Percentiles rank a stretch among this genome's conserved stretches.
These are phyloP conservation scores for Bacillus rossius DNA, from an alignment of 1,140 invertebrate species.

Conservation along the genomic window DNA sequence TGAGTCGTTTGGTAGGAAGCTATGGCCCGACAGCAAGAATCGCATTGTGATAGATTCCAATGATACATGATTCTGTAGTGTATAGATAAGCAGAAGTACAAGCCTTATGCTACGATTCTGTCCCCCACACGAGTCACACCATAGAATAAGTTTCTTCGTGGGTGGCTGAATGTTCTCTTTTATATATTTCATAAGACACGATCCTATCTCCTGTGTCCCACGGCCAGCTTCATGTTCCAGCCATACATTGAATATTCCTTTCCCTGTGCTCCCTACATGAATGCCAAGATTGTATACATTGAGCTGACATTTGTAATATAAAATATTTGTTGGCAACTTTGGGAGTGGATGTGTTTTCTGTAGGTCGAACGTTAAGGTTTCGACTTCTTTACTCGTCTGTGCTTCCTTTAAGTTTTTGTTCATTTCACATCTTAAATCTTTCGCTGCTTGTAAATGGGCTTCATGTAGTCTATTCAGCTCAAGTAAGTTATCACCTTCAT, in stretches of 20 bases:
- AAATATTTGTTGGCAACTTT: conserved; percentile 12
- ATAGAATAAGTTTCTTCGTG: conserved; percentile 33
- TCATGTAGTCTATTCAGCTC: too few relatives aligned
- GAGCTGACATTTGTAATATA: conserved; percentile 34
- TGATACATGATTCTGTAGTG: too few relatives aligned
- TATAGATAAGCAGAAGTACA: too few relatives aligned
- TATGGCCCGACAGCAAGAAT: too few relatives aligned
- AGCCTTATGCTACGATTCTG: too few relatives aligned
- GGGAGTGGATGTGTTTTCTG: too few relatives aligned
- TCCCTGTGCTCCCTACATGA: conserved; percentile 20
- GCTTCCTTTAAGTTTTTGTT: too few relatives aligned
- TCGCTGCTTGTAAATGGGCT: too few relatives aligned
- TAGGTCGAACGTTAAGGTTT: conserved; percentile 29
- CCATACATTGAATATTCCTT: conserved; percentile 31
- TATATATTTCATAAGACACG: conserved; percentile 32
- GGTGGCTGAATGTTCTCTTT: conserved; percentile 18
- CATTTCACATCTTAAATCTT: too few relatives aligned
- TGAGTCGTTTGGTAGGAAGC: too few relatives aligned
- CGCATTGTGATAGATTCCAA: too few relatives aligned
- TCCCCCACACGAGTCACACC: conserved; percentile 37
- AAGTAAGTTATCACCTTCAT: too few relatives aligned
- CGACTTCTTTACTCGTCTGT: conserved; percentile 26
- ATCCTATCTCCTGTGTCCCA: conserved; percentile 35
- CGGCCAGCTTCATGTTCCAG: conserved; percentile 30
- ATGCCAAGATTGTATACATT: conserved; percentile 29